Evolutionary conservation across 2,797 vertebrate genomes (phyloP).

Genomic region (Gallinago nigripennis): DNA sequence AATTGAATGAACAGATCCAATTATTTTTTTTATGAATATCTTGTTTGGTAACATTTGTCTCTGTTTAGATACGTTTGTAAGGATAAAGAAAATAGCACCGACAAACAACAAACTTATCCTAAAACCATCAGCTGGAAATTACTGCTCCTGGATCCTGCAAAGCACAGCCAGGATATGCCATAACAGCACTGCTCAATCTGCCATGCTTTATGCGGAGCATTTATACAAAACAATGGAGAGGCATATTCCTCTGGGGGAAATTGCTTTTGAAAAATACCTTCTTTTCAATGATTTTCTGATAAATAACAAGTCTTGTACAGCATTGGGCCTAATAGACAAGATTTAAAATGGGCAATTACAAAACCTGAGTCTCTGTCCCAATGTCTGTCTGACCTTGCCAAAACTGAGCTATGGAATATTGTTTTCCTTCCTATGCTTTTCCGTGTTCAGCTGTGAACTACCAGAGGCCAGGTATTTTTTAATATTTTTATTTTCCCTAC

Average conservation of each 20-base stretch:
- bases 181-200: not conserved
- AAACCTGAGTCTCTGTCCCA: not conserved
- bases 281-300: not conserved
- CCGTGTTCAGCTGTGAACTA: not conserved
- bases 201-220: not conserved
- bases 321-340: not conserved
- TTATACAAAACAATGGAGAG: not conserved
- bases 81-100: not conserved
- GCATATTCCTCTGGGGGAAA: not conserved
- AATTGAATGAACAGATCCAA: not conserved
- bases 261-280: not conserved
- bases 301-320: not conserved
- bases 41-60: not conserved
- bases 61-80: not conserved
- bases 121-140: not conserved
- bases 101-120: not conserved
- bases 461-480: not conserved
- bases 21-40: not conserved
- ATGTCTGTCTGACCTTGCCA: not conserved
- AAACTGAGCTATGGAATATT: not conserved
- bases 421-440: not conserved
- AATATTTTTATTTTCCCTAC: not conserved
- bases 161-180: not conserved
- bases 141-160: not conserved
- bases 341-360: not conserved